Conservation (phyloP, 2,113 vertebrate genomes). For the Callospermophilus lateralis region DNA sequence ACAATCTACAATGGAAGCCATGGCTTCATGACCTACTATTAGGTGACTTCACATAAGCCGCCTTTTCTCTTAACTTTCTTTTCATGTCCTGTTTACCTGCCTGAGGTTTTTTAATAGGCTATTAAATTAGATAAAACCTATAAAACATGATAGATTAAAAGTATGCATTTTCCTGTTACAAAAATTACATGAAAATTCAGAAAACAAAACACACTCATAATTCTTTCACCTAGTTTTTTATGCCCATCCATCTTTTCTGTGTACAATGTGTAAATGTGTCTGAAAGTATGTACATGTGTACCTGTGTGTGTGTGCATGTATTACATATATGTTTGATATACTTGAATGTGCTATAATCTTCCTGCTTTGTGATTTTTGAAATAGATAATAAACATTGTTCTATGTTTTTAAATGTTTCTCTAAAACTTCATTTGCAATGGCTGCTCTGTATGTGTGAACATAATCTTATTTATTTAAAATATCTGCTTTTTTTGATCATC, state of each 20-base stretch:
- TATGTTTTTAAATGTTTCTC: background rate
- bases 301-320: background rate
- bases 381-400: background rate
- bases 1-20: background rate
- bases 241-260: background rate
- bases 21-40: background rate
- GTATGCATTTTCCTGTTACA: background rate
- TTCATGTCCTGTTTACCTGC: background rate
- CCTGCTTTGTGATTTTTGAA: background rate
- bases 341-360: background rate
- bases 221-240: background rate
- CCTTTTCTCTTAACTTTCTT: background rate
- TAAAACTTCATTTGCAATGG: background rate
- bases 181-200: background rate
- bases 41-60: background rate
- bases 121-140: background rate
- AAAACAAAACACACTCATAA: background rate
- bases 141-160: background rate
- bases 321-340: background rate
- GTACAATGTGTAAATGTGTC: background rate
- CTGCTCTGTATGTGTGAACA: background rate
- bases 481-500: background rate
- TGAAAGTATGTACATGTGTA: background rate
- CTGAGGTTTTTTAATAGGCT: background rate
- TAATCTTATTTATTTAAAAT: background rate